Conservation (phyloP, 2,113 vertebrate genomes). For the Periophthalmodon schlosseri region DNA sequence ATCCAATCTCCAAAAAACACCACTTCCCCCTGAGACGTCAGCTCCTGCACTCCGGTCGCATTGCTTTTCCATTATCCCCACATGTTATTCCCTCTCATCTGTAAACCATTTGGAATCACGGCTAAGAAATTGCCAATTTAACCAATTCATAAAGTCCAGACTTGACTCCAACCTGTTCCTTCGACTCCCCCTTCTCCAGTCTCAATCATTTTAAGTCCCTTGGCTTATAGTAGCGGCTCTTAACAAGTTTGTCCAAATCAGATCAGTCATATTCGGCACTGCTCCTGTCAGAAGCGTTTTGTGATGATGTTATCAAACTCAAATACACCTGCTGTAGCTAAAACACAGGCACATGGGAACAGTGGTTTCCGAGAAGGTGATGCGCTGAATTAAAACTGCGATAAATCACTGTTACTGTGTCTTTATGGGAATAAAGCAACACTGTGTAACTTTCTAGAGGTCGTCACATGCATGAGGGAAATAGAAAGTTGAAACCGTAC, state of each 20-base stretch:
- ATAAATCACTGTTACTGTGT: neutral
- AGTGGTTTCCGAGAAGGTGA: neutral
- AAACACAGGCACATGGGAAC: neutral
- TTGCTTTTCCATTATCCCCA: constrained; percentile 3
- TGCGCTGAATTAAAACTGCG: neutral
- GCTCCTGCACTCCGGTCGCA: neutral
- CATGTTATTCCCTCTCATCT: constrained; percentile 7
- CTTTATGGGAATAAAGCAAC: neutral
- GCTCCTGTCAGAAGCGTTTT: neutral
- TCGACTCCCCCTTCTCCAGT: neutral
- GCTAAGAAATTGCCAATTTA: constrained; percentile 15
- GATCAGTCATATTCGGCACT: neutral
- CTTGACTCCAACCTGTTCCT: neutral
- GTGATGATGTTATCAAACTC: neutral
- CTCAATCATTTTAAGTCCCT: neutral
- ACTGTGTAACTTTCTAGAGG: too few species aligned
- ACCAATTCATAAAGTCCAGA: constrained; percentile 6
- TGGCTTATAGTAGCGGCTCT: neutral
- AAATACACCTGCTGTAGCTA: neutral
- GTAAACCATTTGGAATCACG: constrained; percentile 2
- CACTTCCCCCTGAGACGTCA: neutral
- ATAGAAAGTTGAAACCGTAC: too few species aligned
- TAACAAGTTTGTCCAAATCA: constrained; percentile 6
- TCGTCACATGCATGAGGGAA: too few species aligned
- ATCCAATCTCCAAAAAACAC: constrained; percentile 11